Conservation (phyloP, 2,797 vertebrate genomes). For the Sylvilagus floridanus region DNA sequence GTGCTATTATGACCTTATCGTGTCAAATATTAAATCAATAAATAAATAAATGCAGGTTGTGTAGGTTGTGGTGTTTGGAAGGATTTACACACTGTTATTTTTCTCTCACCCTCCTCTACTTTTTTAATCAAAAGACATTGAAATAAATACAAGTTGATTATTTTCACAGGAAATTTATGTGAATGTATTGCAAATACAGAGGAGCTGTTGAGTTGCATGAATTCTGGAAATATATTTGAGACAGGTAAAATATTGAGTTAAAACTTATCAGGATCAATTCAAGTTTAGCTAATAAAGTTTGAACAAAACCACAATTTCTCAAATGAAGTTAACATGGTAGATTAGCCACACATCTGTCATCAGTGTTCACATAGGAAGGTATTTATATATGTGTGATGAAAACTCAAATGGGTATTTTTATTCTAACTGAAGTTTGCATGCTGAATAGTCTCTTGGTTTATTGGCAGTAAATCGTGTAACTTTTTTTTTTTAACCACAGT, state of each 20-base stretch:
- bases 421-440: conserved; percentile 82
- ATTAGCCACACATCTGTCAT: conserved; percentile 89
- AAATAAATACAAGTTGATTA: conserved; percentile 87
- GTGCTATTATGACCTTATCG: conserved; percentile 86
- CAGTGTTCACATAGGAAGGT: conserved; percentile 80
- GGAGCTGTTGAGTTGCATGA: conserved; percentile 81
- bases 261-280: conserved; percentile 87
- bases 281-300: conserved; percentile 89
- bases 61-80: conserved; percentile 83
- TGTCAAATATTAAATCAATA: conserved; percentile 77
- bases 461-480: conserved; percentile 82
- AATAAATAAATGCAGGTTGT: conserved; percentile 76
- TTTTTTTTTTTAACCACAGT: conserved; percentile 70
- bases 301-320: conserved; percentile 89
- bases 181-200: conserved; percentile 74
- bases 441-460: conserved; percentile 81
- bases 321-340: conserved; percentile 88
- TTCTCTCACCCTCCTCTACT: conserved; percentile 67
- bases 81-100: conserved; percentile 86
- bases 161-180: conserved; percentile 87
- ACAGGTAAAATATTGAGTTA: conserved; percentile 85
- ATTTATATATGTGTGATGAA: conserved; percentile 87
- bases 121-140: conserved; percentile 78
- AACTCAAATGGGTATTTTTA: conserved; percentile 85
- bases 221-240: conserved; percentile 88